Base-by-base conservation (phyloP, 2,888 invertebrate species). In the Scrobipalpa costella region DNA sequence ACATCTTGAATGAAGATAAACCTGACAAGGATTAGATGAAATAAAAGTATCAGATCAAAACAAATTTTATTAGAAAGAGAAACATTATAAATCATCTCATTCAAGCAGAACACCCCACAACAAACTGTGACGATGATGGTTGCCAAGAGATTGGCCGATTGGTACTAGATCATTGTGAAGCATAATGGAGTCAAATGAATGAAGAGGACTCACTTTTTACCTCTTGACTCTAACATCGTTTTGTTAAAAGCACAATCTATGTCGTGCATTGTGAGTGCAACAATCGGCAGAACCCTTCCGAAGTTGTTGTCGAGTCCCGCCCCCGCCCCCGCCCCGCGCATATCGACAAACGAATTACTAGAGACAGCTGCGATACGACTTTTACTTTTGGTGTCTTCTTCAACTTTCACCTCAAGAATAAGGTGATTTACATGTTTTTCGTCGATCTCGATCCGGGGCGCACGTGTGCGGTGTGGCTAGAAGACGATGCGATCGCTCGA, bases 331-430 rank as follows among this genome's bases (percentile, higher is more conserved):
- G 66, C 65, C 66, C 65, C 71, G 65, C 72, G 71, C 76, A 65
- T 71, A 74, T 74, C 75, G 69, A 76, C 75, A 73, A 73, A 74
- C 70, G 77, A 70, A 85, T 85, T 86, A 83, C 73, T 83, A 84
- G 67, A 73, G 69, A 72, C 85, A 85, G 84, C 83, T 87, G 86
- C 83, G 82, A 70, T 80, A 74, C 72, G 81, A 89, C 90, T 91
- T 90, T 91, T 90, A 90, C 90, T 91, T 91, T 88, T 82, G 77
- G 79, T 75, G 75, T 79, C 79, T 76, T 76, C 74, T 79, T 90
- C 85, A 90, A 91, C 90, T 91, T 91, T 91, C 90, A 91, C 90
- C 90, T 89, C 84, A 70, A 80, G 78, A 83, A 81, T 78, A 76
- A 75, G 81, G 79, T 84, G 81, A 87, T 88, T 87, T 86, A 84